A percentile compares a stretch with the other conserved stretches of the same genome.
Evolutionary conservation across 2,888 invertebrate species (phyloP).

Genomic region (Andrena dorsata): DNA sequence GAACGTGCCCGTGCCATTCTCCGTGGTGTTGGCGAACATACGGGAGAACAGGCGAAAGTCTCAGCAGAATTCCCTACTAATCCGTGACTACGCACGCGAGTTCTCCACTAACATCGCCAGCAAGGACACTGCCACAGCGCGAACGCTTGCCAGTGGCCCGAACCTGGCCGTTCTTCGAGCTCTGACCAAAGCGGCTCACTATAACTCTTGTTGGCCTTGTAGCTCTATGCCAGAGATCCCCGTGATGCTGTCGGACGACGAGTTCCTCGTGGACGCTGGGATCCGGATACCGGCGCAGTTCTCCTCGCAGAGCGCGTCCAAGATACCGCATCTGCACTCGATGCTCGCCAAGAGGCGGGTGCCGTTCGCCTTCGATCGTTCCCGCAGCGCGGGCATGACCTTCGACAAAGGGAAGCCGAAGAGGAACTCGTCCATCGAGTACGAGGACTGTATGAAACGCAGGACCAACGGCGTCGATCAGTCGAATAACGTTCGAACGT

Average conservation of each 20-base stretch:
- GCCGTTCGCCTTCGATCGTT: constrained; percentile 67
- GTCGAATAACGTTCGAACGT: constrained; percentile 66
- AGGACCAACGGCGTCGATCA: constrained; percentile 69
- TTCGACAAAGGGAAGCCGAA: constrained; percentile 75
- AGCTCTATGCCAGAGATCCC: constrained; percentile 83
- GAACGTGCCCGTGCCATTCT: constrained; percentile 64
- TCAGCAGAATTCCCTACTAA: constrained; percentile 74
- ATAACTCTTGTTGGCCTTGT: constrained; percentile 83
- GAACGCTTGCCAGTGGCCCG: constrained; percentile 61
- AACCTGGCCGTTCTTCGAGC: constrained; percentile 72
- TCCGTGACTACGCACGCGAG: constrained; percentile 68
- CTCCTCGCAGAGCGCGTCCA: constrained; percentile 79
- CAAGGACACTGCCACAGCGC: constrained; percentile 58
- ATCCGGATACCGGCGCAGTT: constrained; percentile 82
- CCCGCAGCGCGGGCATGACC: constrained; percentile 66
- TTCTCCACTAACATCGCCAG: constrained; percentile 69
- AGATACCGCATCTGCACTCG: constrained; percentile 80
- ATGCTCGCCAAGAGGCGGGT: constrained; percentile 75
- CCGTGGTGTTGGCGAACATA: constrained; percentile 73
- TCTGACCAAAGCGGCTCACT: constrained; percentile 75
- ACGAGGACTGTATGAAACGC: constrained; percentile 77
- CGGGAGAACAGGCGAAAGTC: constrained; percentile 74
- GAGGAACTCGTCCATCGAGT: constrained; percentile 71
- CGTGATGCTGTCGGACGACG: constrained; percentile 81
- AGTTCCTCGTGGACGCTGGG: constrained; percentile 83